phyloP scores from a whole-genome alignment of 2,888 invertebrate genomes.

The Lathronympha strigana region DNA sequence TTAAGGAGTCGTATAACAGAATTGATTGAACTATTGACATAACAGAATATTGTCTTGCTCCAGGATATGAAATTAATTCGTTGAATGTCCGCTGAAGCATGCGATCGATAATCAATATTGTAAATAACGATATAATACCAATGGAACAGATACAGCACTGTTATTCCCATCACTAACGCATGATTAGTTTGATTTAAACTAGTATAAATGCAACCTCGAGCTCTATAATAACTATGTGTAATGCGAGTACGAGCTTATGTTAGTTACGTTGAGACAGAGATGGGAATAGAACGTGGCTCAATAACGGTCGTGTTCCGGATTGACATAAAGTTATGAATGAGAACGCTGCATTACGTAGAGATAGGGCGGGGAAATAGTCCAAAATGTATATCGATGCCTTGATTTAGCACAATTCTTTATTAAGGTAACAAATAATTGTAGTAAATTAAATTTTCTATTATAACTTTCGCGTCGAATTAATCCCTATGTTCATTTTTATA shows the following conservation, averaged over 20 bases:
- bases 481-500: too few species aligned
- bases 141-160: conserved; percentile 59
- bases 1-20: not conserved
- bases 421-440: too few species aligned
- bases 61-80: conserved; percentile 15
- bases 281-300: conserved; percentile 11
- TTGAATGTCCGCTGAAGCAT: conserved; percentile 27
- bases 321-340: conserved; percentile 72
- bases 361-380: conserved; percentile 52
- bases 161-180: not conserved
- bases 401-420: too few species aligned
- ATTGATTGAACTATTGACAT: conserved; percentile 7
- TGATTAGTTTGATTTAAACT: not conserved
- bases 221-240: not conserved
- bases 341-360: conserved; percentile 57
- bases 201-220: not conserved
- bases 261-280: not conserved
- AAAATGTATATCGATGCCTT: conserved; percentile 23
- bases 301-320: conserved; percentile 68
- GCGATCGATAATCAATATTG: conserved; percentile 32
- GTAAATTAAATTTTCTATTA: not conserved
- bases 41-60: conserved; percentile 9
- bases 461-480: too few species aligned
- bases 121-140: conserved; percentile 51
- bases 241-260: not conserved